Percentiles rank a stretch among this genome's conserved stretches.
phyloP scores from a whole-genome alignment of 1,140 invertebrate species.

The Scaptomyza hsui region DNA sequence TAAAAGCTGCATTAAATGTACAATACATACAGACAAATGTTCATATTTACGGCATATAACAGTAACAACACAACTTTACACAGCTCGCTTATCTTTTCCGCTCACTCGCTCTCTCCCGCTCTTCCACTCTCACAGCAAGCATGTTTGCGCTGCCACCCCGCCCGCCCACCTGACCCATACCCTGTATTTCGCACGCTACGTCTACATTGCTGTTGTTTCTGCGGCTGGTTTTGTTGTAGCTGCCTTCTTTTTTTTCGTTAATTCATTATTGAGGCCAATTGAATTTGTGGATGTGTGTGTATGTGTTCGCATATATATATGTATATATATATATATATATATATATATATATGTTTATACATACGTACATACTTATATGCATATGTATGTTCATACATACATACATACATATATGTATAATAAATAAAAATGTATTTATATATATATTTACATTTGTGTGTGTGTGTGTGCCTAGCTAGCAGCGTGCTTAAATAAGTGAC shows the following conservation, averaged over 20 bases:
- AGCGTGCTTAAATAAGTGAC: conserved; percentile 76
- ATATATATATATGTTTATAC: conserved; percentile 4
- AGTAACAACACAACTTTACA: conserved; percentile 62
- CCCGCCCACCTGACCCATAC: conserved; percentile 9
- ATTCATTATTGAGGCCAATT: conserved; percentile 82
- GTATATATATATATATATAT: neutral
- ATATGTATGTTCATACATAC: neutral
- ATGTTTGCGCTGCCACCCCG: conserved; percentile 8
- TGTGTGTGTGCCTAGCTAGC: conserved; percentile 60
- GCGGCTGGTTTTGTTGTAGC: conserved; percentile 38
- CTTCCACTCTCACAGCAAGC: conserved; percentile 2
- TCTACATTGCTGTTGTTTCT: conserved; percentile 45
- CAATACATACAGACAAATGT: neutral
- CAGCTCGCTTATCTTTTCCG: conserved; percentile 56
- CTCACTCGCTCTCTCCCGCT: conserved; percentile 17
- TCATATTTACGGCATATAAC: conserved; percentile 22
- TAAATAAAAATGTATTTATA: conserved; percentile 3
- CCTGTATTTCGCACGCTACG: conserved; percentile 69
- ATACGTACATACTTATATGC: neutral
- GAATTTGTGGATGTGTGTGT: conserved; percentile 67
- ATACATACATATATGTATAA: conserved; percentile 1
- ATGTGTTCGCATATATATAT: neutral
- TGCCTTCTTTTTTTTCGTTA: conserved; percentile 73
- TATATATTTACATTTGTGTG: neutral
- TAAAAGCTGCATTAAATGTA: too few species aligned